Percentiles rank a stretch among this genome's conserved stretches.
These are phyloP conservation scores for Trinectes maculatus DNA, from an alignment of 2,113 vertebrate species.

Conservation along the genomic window DNA sequence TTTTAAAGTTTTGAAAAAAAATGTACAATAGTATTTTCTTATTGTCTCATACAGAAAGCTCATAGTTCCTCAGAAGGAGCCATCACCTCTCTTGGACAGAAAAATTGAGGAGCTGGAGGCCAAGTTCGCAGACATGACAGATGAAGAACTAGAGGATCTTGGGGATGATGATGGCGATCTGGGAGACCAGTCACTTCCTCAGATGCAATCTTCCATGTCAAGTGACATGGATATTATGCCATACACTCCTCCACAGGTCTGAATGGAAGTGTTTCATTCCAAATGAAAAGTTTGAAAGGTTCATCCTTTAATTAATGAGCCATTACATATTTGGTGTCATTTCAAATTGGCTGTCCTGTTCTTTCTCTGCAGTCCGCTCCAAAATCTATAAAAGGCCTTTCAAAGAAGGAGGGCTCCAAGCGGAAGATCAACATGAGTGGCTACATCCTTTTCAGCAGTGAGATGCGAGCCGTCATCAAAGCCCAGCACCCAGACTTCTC, in stretches of 20 bases:
- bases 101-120: slow-evolving; percentile 98
- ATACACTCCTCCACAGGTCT: slow-evolving; percentile 94
- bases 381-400: slow-evolving; percentile 93
- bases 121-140: slow-evolving; percentile 97
- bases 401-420: slow-evolving; percentile 97
- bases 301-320: neutral
- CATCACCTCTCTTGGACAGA: slow-evolving; percentile 94
- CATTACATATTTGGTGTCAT: neutral
- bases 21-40: neutral
- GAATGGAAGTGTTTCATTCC: neutral
- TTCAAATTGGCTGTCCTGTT: slow-evolving; percentile 23
- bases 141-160: slow-evolving; percentile 96
- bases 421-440: slow-evolving; percentile 99
- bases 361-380: slow-evolving; percentile 88
- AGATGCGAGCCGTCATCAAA: slow-evolving; percentile 99
- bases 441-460: slow-evolving; percentile 99
- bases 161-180: slow-evolving; percentile 94
- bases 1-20: neutral
- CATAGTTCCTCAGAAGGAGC: slow-evolving; percentile 97
- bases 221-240: slow-evolving; percentile 94
- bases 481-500: slow-evolving; percentile 98
- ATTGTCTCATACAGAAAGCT: slow-evolving; percentile 86
- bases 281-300: neutral
- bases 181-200: slow-evolving; percentile 88
- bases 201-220: slow-evolving; percentile 88